Percentiles rank a stretch among this genome's conserved stretches.
phyloP scores from a whole-genome alignment of 1,140 invertebrate species.

The Drosophila sp. region DNA sequence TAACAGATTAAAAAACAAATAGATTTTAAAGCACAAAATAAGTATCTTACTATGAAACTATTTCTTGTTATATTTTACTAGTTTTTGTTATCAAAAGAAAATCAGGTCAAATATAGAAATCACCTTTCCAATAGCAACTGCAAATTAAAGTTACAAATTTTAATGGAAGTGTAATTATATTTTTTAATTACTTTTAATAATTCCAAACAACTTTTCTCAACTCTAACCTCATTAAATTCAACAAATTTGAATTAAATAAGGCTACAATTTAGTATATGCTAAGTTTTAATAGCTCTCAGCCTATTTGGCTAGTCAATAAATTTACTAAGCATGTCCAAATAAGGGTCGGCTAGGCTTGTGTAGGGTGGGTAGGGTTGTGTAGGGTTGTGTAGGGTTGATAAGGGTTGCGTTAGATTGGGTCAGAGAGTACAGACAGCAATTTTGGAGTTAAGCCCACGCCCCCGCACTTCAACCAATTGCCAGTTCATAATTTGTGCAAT shows the following conservation, averaged over 20 bases:
- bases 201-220: not conserved
- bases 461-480: slow-evolving; percentile 27
- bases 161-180: too few relatives aligned
- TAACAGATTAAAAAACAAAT: too few relatives aligned
- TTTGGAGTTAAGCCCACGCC: not conserved
- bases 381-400: not conserved
- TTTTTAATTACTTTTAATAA: too few relatives aligned
- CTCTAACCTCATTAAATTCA: not conserved
- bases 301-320: slow-evolving; percentile 10
- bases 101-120: too few relatives aligned
- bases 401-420: not conserved
- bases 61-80: too few relatives aligned
- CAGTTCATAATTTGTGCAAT: slow-evolving; percentile 58
- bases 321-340: not conserved
- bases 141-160: too few relatives aligned
- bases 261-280: not conserved
- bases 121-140: too few relatives aligned
- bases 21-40: too few relatives aligned
- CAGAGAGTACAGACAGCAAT: slow-evolving; percentile 6
- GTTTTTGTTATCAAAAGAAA: too few relatives aligned
- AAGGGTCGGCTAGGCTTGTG: not conserved
- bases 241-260: not conserved
- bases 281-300: slow-evolving; percentile 4
- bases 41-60: too few relatives aligned
- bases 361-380: not conserved